Conservation (phyloP, 2,888 invertebrate species). For the Incurvaria masculella region DNA sequence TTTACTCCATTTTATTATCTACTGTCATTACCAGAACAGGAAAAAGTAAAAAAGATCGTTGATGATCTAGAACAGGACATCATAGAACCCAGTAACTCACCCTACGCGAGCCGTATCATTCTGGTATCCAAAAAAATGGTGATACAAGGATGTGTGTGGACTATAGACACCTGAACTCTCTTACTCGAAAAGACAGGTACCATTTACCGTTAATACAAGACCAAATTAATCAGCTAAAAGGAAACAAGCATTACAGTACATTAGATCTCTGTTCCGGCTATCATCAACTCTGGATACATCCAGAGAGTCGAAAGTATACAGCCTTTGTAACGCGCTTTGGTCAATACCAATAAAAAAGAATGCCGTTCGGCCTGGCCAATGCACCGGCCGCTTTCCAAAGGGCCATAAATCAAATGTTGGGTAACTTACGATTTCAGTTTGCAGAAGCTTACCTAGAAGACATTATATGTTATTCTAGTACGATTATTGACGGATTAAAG, state of each 20-base stretch:
- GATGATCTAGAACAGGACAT: conserved; percentile 6
- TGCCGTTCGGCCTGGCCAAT: conserved; percentile 17
- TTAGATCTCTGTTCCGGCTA: conserved; percentile 24
- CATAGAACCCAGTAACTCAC: conserved; percentile 13
- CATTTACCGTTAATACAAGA: conserved; percentile 21
- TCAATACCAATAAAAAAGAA: conserved; percentile 19
- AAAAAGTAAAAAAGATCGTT: conserved; percentile 6
- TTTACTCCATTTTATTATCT: no score
- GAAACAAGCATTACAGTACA: conserved; percentile 20
- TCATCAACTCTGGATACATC: conserved; percentile 23
- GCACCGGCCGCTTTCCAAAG: conserved; percentile 21
- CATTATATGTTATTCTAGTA: conserved; percentile 9
- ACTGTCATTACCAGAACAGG: conserved; percentile 9
- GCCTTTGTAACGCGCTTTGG: conserved; percentile 22
- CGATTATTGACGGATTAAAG: conserved; percentile 3
- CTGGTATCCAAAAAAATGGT: conserved; percentile 18
- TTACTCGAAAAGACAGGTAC: conserved; percentile 19
- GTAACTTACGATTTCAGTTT: conserved; percentile 5
- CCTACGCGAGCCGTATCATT: conserved; percentile 20
- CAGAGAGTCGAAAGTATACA: conserved; percentile 18
- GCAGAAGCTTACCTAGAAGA: conserved; percentile 20
- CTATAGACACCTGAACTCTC: conserved; percentile 6
- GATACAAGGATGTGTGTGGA: conserved; percentile 17
- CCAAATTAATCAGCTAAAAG: conserved; percentile 20
- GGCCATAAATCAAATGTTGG: conserved; percentile 16